A percentile compares a stretch with the other conserved stretches of the same genome.
These are phyloP conservation scores for Hyalella azteca DNA, from an alignment of 2,888 invertebrate genomes.

Conservation along the genomic window DNA sequence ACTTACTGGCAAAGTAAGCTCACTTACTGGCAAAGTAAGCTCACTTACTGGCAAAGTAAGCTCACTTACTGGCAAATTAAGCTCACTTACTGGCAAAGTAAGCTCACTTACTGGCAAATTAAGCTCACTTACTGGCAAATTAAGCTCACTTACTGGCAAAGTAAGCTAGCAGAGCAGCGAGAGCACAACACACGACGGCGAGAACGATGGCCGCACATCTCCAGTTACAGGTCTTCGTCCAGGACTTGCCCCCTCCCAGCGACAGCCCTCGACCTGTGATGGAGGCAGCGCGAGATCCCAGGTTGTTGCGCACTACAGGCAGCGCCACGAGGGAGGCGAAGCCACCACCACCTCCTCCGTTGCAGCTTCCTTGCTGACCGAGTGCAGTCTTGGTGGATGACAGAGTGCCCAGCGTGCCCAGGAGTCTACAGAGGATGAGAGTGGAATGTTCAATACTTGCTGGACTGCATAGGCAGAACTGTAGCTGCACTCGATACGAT, in stretches of 20 bases:
- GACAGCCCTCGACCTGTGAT: constrained; percentile 62
- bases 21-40: too few species aligned
- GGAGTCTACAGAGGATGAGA: constrained; percentile 9
- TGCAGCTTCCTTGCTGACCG: constrained; percentile 16
- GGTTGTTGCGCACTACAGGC: constrained; percentile 48
- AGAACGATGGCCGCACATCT: constrained; percentile 93
- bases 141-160: constrained; percentile 91
- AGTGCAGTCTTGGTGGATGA: constrained; percentile 47
- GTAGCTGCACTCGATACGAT: too few species aligned
- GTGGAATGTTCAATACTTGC: too few species aligned
- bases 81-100: too few species aligned
- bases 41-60: too few species aligned
- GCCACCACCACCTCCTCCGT: constrained; percentile 40
- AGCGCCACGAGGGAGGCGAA: constrained; percentile 15
- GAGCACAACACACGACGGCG: constrained; percentile 86
- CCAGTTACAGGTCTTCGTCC: constrained; percentile 94
- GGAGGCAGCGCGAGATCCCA: constrained; percentile 46
- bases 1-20: too few species aligned
- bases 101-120: too few species aligned
- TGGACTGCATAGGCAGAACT: too few species aligned
- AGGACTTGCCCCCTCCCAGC: constrained; percentile 92
- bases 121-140: too few species aligned
- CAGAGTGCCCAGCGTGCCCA: constrained; percentile 46
- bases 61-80: too few species aligned
- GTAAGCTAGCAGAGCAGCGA: constrained; percentile 92